Evolutionary conservation across 2,797 vertebrate genomes (phyloP).

Genomic region (Rhodeus uyekii): DNA sequence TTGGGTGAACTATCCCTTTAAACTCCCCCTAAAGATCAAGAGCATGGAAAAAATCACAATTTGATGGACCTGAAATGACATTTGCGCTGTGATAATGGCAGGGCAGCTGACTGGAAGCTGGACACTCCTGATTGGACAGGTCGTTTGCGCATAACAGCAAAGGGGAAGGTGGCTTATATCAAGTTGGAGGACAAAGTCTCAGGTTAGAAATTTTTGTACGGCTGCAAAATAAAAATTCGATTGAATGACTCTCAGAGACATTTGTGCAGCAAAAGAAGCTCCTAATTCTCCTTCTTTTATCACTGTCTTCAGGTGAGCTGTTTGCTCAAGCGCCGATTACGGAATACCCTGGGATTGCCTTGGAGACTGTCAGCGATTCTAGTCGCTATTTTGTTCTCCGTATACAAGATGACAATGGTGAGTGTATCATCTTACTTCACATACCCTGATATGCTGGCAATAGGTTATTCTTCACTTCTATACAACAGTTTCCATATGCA

Average conservation of each 20-base stretch:
- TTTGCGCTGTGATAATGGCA: conserved; percentile 58
- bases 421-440: conserved; percentile 40
- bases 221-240: neutral
- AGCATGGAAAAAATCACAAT: neutral
- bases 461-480: neutral
- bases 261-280: neutral
- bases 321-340: conserved; percentile 92
- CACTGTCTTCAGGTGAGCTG: conserved; percentile 82
- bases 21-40: neutral
- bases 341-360: conserved; percentile 85
- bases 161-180: conserved; percentile 87
- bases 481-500: neutral
- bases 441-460: neutral
- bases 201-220: conserved; percentile 68
- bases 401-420: conserved; percentile 93
- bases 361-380: conserved; percentile 93
- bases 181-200: conserved; percentile 94
- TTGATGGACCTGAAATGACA: neutral
- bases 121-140: conserved; percentile 92
- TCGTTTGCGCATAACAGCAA: conserved; percentile 89
- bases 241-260: neutral
- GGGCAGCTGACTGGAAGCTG: conserved; percentile 96
- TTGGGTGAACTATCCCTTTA: neutral
- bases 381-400: conserved; percentile 94
- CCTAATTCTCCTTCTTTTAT: neutral